A percentile compares a stretch with the other conserved stretches of the same genome.
These are phyloP conservation scores for Lamellibrachia columna DNA, from an alignment of 2,888 invertebrate genomes.

Conservation along the genomic window DNA sequence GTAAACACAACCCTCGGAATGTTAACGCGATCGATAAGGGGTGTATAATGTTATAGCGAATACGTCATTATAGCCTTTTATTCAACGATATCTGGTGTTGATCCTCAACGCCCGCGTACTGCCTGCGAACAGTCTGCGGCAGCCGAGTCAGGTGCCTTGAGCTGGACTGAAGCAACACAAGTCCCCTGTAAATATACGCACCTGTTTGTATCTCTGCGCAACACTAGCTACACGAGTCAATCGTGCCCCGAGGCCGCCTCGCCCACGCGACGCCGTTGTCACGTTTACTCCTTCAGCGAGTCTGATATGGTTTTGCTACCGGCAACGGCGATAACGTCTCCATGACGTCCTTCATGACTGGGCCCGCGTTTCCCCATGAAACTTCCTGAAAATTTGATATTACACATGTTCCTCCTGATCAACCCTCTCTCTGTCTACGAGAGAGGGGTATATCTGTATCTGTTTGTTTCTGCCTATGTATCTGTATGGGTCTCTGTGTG, in stretches of 20 bases:
- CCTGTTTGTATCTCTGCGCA: not conserved
- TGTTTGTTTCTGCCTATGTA: not conserved
- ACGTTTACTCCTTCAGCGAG: not conserved
- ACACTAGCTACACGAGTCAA: not conserved
- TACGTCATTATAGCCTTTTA: not conserved
- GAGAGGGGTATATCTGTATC: not conserved
- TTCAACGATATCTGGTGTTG: not conserved
- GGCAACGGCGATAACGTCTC: not conserved
- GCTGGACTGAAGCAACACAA: not conserved
- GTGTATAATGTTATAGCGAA: not conserved
- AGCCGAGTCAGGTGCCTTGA: not conserved
- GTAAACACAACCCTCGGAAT: not conserved
- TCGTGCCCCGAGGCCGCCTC: not conserved
- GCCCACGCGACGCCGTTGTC: constrained; percentile 10
- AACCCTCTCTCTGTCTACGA: too few relatives aligned
- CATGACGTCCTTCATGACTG: not conserved
- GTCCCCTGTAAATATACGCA: not conserved
- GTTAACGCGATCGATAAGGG: not conserved
- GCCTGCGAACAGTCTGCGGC: too few relatives aligned
- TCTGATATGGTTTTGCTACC: not conserved
- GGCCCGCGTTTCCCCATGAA: not conserved
- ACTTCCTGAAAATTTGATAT: not conserved
- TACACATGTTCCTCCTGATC: not conserved
- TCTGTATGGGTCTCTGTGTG: too few relatives aligned
- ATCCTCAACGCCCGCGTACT: not conserved